These are phyloP conservation scores for Elephas maximus DNA, from an alignment of 2,113 vertebrate species.

Conservation along the genomic window DNA sequence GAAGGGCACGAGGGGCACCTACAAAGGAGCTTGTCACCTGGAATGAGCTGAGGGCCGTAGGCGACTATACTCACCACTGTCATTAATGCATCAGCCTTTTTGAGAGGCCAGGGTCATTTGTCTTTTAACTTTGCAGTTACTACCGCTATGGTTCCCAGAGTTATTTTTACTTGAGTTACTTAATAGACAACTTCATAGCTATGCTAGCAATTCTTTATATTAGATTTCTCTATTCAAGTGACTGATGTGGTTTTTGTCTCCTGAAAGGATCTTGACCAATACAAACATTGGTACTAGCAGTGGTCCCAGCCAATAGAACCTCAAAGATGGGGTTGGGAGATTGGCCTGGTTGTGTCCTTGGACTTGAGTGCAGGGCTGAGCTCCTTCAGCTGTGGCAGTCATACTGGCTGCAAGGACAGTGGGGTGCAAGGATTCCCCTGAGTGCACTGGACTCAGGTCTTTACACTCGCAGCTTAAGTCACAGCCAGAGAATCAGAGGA, in stretches of 20 bases:
- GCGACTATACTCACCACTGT: neutral
- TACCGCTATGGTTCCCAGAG: neutral
- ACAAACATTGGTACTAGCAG: neutral
- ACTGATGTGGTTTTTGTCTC: neutral
- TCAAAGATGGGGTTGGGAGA: neutral
- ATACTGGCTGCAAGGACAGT: neutral
- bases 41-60: neutral
- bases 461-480: neutral
- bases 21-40: neutral
- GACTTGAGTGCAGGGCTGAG: neutral
- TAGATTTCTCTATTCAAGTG: accelerated
- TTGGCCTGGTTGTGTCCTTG: neutral
- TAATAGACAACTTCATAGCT: no score
- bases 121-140: neutral
- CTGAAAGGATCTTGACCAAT: accelerated
- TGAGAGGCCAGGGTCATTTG: accelerated
- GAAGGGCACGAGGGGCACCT: accelerated
- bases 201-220: neutral
- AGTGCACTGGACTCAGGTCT: no score
- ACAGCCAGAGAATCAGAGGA: neutral
- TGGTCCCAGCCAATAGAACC: neutral
- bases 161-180: accelerated
- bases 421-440: no score
- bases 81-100: neutral
- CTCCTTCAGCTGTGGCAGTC: no score